Evolutionary conservation across 1,140 invertebrate species (phyloP), one percentile per base, ranked within the genome.

Genomic region (Microplitis demolitor): DNA sequence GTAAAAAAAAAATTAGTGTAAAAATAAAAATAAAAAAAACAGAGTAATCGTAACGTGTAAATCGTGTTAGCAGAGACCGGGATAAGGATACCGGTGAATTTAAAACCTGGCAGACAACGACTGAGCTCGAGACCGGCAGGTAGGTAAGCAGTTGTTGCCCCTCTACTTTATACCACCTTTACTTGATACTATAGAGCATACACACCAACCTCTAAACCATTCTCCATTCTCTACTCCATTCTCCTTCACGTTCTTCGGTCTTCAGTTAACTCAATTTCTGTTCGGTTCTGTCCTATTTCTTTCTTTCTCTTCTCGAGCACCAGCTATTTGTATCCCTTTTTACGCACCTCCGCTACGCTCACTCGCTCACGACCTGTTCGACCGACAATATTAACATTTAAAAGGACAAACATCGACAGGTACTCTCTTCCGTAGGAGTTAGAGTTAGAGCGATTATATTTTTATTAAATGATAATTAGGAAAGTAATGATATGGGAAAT

Each of bases 81-180:
- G 56, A 62, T 71, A 76, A 73, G 72, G 75, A 79, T 71, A 80
- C 77, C 74, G 77, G 72, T 78, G 78, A 78, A 82, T 85, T 85
- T 84, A 83, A 83, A 85, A 85, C 83, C 83, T 85, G 82, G 82
- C 83, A 79, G 78, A 82, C 80, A 80, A 80, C 78, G 83, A 85
- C 84, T 85, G 83, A 85, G 80, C 81, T 78, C 78, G 64, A 70
- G 78, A 84, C 81, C 79, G 81, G 82, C 82, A 84, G 83, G 83
- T 83, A 84, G 81, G 78, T 77, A 76, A 81, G 78, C 76, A 74
- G 78, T 78, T 71, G 78, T 78, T 71, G 70, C 79, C 77, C 78
- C 74, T 74, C 77, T 76, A 77, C 77, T 78, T 79, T 76, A 45
- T 45, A 45, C 39, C 39, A 45, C 39, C 39, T 45, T 45, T 45